phyloP scores from a whole-genome alignment of 2,888 invertebrate species.

The Apomyelois bistriatella region DNA sequence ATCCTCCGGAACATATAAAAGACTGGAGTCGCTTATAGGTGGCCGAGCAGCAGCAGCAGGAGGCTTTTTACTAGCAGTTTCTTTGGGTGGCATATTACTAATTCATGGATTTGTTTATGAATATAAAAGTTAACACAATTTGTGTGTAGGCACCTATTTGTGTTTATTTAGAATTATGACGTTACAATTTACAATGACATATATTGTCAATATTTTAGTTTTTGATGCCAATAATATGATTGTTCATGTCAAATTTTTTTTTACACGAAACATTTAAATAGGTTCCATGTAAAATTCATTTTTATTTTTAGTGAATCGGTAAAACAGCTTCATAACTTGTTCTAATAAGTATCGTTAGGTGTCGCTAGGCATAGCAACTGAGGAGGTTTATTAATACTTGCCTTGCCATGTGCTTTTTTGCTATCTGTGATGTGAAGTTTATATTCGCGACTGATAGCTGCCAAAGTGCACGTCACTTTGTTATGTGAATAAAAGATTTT shows the following conservation, averaged over 20 bases:
- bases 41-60: conserved; percentile 38
- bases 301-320: conserved; percentile 32
- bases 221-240: not conserved
- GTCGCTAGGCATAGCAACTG: conserved; percentile 31
- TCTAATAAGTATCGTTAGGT: conserved; percentile 32
- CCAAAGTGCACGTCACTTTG: conserved; percentile 49
- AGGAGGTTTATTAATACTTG: conserved; percentile 19
- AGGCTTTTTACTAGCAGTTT: conserved; percentile 44
- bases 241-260: too few relatives aligned
- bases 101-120: not conserved
- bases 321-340: conserved; percentile 35
- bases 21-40: conserved; percentile 56
- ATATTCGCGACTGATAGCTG: conserved; percentile 42
- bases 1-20: conserved; percentile 48
- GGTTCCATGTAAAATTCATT: not conserved
- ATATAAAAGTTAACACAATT: not conserved
- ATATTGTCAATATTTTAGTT: too few relatives aligned
- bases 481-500: conserved; percentile 32
- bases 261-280: too few relatives aligned
- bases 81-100: conserved; percentile 52
- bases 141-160: too few relatives aligned
- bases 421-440: conserved; percentile 34
- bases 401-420: conserved; percentile 27
- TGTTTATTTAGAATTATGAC: too few relatives aligned
- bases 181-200: not conserved